A percentile compares a stretch with the other conserved stretches of the same genome.
These are phyloP conservation scores for Leptinotarsa lineolata DNA, from an alignment of 1,140 invertebrate genomes.

Conservation along the genomic window DNA sequence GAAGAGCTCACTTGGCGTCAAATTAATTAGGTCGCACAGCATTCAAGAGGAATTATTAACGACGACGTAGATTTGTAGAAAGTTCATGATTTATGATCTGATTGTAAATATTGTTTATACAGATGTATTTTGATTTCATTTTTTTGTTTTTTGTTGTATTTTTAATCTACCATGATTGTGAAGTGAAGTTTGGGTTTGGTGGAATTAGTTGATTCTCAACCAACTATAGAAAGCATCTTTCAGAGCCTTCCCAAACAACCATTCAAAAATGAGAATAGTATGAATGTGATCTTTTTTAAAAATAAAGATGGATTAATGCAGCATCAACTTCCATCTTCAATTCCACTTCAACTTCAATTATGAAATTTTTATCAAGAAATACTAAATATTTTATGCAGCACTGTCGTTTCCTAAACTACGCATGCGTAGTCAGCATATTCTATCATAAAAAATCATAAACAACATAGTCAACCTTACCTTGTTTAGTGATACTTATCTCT, in stretches of 20 bases:
- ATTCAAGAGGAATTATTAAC: constrained; percentile 80
- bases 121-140: neutral
- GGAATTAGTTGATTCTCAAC: neutral
- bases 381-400: too few species aligned
- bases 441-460: too few species aligned
- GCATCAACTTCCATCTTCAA: too few species aligned
- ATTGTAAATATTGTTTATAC: constrained; percentile 44
- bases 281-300: too few species aligned
- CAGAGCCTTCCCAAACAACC: neutral
- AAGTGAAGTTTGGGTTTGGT: neutral
- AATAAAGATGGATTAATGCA: too few species aligned
- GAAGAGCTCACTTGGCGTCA: constrained; percentile 58
- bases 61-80: constrained; percentile 51
- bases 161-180: neutral
- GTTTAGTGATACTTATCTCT: too few species aligned
- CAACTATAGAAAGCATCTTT: neutral
- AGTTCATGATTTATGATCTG: neutral
- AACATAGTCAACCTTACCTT: too few species aligned
- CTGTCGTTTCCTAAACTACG: too few species aligned
- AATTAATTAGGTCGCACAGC: constrained; percentile 74
- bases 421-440: too few species aligned
- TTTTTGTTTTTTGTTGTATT: neutral
- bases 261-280: too few species aligned
- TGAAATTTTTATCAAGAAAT: too few species aligned
- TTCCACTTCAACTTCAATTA: too few species aligned